Evolutionary conservation across 2,797 vertebrate genomes (phyloP).

Genomic region (Pempheris klunzingeri): DNA sequence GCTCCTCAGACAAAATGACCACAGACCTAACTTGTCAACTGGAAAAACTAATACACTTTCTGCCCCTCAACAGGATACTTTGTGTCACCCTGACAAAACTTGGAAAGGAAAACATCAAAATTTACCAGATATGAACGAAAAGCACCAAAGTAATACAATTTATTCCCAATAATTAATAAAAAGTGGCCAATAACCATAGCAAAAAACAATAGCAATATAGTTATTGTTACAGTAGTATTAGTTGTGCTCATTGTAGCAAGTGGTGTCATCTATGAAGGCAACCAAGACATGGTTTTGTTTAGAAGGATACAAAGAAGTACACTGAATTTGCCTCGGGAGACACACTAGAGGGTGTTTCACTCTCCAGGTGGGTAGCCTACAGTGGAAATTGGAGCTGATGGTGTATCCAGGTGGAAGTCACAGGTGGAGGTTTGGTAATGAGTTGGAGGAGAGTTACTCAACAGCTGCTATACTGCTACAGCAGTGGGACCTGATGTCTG

Average conservation of each 20-base stretch:
- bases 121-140: constrained; percentile 29
- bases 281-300: constrained; percentile 55
- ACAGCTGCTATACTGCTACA: constrained; percentile 73
- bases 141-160: neutral
- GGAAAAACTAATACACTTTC: constrained; percentile 69
- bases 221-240: neutral
- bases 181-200: neutral
- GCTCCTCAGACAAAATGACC: constrained; percentile 75
- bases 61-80: constrained; percentile 46
- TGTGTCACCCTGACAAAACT: constrained; percentile 61
- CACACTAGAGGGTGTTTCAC: constrained; percentile 57
- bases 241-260: neutral
- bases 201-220: neutral
- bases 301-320: constrained; percentile 41
- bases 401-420: constrained; percentile 80
- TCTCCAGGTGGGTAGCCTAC: constrained; percentile 70
- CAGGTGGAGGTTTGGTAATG: constrained; percentile 82
- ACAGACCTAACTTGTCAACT: constrained; percentile 70
- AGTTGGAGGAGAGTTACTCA: constrained; percentile 73
- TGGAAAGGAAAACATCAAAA: constrained; percentile 43
- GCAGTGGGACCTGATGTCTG: constrained; percentile 68
- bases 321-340: constrained; percentile 54
- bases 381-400: constrained; percentile 71
- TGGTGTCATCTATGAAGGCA: constrained; percentile 24
- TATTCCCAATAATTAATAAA: constrained; percentile 10